Percentiles rank a stretch among this genome's conserved stretches.
Evolutionary conservation across 1,140 invertebrate species (phyloP).

Genomic region (Drosophila bocki): DNA sequence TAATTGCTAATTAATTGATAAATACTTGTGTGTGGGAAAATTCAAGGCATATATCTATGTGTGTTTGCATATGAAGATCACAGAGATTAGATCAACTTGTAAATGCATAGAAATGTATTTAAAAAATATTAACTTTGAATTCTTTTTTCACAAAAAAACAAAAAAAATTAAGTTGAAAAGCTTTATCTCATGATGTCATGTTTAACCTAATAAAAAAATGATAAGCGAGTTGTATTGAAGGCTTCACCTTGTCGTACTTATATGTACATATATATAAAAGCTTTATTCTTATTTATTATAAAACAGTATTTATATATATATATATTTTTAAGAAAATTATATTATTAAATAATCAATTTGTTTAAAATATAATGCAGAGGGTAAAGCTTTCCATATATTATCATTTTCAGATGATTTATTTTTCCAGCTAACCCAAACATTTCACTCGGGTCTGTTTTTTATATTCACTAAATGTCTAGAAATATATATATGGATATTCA

Average conservation of each 20-base stretch:
- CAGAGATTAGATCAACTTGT: background rate
- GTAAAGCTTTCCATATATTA: background rate
- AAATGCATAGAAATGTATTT: background rate
- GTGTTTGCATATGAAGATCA: background rate
- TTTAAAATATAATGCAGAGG: background rate
- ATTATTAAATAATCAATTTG: background rate
- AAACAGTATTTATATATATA: background rate
- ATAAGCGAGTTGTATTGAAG: slow-evolving; percentile 10
- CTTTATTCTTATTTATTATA: background rate
- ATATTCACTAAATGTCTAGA: background rate
- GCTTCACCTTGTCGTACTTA: background rate
- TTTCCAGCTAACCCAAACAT: background rate
- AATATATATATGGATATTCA: slow-evolving; percentile 6
- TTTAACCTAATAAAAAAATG: slow-evolving; percentile 2
- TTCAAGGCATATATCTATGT: slow-evolving; percentile 4
- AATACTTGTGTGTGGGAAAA: slow-evolving; percentile 2
- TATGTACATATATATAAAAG: background rate
- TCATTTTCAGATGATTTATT: background rate
- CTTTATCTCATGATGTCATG: slow-evolving; percentile 19
- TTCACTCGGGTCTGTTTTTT: slow-evolving; percentile 7
- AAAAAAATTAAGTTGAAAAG: background rate
- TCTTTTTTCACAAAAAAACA: background rate
- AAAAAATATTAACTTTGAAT: background rate
- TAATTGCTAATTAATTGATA: slow-evolving; percentile 21
- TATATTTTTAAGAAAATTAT: background rate